Conservation (phyloP, 2,888 invertebrate genomes). For the Pseudococcus viburni region DNA sequence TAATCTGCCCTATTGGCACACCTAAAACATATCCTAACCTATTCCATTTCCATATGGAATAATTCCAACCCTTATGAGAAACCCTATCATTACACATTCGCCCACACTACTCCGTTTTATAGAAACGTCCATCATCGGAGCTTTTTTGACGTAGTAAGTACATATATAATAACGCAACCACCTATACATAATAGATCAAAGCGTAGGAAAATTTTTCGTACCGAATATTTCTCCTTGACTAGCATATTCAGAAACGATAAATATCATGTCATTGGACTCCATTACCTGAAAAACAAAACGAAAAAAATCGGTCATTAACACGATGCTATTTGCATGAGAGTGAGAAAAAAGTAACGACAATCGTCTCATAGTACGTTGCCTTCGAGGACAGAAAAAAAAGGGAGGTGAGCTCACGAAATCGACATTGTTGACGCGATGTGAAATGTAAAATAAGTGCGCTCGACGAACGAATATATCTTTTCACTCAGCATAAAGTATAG, state of each 20-base stretch:
- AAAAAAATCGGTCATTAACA: slow-evolving; percentile 43
- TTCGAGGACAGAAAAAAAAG: neutral
- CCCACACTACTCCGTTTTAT: neutral
- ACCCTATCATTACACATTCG: slow-evolving; percentile 27
- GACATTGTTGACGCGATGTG: neutral
- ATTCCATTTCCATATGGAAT: neutral
- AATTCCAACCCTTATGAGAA: neutral
- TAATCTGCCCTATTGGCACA: neutral
- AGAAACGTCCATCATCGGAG: neutral
- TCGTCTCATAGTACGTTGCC: neutral
- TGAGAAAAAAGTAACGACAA: slow-evolving; percentile 1
- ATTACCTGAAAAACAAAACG: slow-evolving; percentile 82
- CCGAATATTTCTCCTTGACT: slow-evolving; percentile 98
- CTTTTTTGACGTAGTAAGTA: neutral
- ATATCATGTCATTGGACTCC: slow-evolving; percentile 98
- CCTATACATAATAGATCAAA: slow-evolving; percentile 27
- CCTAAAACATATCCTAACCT: neutral
- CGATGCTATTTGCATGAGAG: neutral
- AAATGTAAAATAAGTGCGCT: neutral
- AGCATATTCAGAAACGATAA: slow-evolving; percentile 97
- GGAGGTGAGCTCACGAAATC: neutral
- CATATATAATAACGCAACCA: neutral
- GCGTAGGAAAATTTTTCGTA: slow-evolving; percentile 73
- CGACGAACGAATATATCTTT: neutral
- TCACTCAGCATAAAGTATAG: neutral